These are phyloP conservation scores for Circaetus cinerascens DNA, from an alignment of 2,113 vertebrate species.

Conservation along the genomic window DNA sequence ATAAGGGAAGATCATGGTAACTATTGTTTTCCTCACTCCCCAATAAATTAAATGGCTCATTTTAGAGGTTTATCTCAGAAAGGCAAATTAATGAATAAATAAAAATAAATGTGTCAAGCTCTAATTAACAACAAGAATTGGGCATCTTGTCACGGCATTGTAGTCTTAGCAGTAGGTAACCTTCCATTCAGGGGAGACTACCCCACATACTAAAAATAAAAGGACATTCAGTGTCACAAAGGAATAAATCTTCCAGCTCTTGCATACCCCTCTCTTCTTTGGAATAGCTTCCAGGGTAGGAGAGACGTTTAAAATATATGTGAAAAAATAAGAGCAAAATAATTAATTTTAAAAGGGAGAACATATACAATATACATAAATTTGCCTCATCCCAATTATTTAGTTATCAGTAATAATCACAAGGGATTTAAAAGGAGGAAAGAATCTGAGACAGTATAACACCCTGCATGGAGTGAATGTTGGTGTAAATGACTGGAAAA, in stretches of 20 bases:
- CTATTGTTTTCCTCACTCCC: constrained; percentile 39
- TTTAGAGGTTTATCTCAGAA: constrained; percentile 43
- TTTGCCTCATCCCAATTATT: constrained; percentile 63
- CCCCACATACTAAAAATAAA: constrained; percentile 49
- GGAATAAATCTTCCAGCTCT: constrained; percentile 35
- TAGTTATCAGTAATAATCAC: constrained; percentile 66
- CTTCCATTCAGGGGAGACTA: constrained; percentile 1
- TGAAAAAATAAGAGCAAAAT: constrained; percentile 37
- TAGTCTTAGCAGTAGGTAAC: constrained; percentile 58
- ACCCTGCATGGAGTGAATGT: constrained; percentile 67
- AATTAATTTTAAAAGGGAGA: constrained; percentile 27
- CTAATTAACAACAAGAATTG: constrained; percentile 65
- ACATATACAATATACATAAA: constrained; percentile 28
- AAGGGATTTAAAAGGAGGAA: constrained; percentile 68
- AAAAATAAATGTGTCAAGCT: constrained; percentile 69
- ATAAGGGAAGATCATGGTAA: constrained; percentile 39
- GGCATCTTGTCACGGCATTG: constrained; percentile 44
- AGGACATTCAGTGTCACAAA: constrained; percentile 27
- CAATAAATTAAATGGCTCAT: constrained; percentile 60
- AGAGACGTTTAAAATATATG: background rate
- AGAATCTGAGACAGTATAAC: constrained; percentile 63
- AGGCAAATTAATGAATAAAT: constrained; percentile 68
- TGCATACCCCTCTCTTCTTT: background rate
- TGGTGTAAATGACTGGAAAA: constrained; percentile 82
- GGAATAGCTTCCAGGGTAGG: constrained; percentile 4